Percentiles rank a stretch among this genome's conserved stretches.
phyloP scores from a whole-genome alignment of 2,888 invertebrate genomes.

The Drosophila subsilvestris region DNA sequence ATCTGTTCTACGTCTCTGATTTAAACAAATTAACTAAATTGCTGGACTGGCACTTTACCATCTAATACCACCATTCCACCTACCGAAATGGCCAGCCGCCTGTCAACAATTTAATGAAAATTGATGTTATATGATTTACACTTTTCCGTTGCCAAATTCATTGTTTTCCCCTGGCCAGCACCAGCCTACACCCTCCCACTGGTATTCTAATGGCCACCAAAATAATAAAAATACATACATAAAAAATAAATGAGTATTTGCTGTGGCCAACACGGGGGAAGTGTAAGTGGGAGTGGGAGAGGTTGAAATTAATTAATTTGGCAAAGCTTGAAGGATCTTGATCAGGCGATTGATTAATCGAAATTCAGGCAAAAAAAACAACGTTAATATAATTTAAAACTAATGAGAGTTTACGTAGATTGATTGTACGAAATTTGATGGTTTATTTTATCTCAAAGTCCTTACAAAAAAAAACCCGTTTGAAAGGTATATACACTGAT shows the following conservation, averaged over 20 bases:
- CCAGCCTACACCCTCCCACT: not conserved
- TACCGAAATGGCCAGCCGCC: slow-evolving; percentile 45
- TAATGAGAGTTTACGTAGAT: too few relatives aligned
- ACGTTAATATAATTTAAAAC: too few relatives aligned
- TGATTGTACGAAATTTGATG: too few relatives aligned
- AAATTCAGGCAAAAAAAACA: not conserved
- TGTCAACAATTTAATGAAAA: slow-evolving; percentile 72
- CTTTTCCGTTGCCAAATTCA: slow-evolving; percentile 56
- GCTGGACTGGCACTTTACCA: slow-evolving; percentile 21
- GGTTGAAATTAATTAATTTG: slow-evolving; percentile 41
- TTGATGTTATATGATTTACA: slow-evolving; percentile 77
- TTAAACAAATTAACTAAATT: slow-evolving; percentile 65
- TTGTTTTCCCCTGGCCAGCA: not conserved
- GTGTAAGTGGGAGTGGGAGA: not conserved
- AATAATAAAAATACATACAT: slow-evolving; percentile 1
- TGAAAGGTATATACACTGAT: too few relatives aligned
- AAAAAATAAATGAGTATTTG: slow-evolving; percentile 41
- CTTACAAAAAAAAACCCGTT: too few relatives aligned
- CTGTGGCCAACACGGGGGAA: not conserved
- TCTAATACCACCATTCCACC: not conserved
- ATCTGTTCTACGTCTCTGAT: slow-evolving; percentile 8
- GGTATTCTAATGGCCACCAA: not conserved
- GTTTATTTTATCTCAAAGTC: too few relatives aligned
- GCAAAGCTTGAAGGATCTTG: slow-evolving; percentile 18
- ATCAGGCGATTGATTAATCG: slow-evolving; percentile 26